Conservation (phyloP, 2,113 vertebrate genomes). For the Oreochromis niloticus region DNA sequence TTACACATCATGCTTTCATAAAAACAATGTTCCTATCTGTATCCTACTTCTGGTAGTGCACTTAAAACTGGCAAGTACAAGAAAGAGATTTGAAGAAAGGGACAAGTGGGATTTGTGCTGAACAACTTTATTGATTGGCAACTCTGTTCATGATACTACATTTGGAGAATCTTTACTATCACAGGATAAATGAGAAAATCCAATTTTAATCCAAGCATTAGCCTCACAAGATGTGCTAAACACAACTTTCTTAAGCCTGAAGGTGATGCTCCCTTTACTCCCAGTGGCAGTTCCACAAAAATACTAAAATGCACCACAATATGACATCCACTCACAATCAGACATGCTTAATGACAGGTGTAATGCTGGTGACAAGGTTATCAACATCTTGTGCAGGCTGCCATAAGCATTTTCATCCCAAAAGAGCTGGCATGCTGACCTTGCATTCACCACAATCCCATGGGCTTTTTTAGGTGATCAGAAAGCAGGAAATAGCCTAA, state of each 20-base stretch:
- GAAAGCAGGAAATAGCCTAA: constrained; percentile 90
- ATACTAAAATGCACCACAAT: constrained; percentile 35
- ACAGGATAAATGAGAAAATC: constrained; percentile 30
- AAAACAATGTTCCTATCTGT: background rate
- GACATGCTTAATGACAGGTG: constrained; percentile 37
- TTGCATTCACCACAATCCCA: constrained; percentile 84
- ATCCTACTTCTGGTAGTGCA: background rate
- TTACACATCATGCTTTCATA: background rate
- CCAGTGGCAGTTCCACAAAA: constrained; percentile 31
- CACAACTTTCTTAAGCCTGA: constrained; percentile 56
- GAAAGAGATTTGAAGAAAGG: constrained; percentile 18
- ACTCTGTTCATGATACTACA: constrained; percentile 40
- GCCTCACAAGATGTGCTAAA: constrained; percentile 58
- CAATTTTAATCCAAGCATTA: constrained; percentile 57
- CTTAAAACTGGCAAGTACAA: background rate
- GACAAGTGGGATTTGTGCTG: constrained; percentile 2
- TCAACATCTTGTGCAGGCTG: constrained; percentile 73
- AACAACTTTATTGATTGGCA: constrained; percentile 63
- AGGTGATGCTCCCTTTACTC: constrained; percentile 44
- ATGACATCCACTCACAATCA: constrained; percentile 44
- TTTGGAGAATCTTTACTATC: constrained; percentile 61
- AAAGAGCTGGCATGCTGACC: constrained; percentile 81
- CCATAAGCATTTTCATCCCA: constrained; percentile 73
- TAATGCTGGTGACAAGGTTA: constrained; percentile 69
- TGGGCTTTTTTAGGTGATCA: constrained; percentile 81